Evolutionary conservation across 2,113 vertebrate genomes (phyloP).

Genomic region (Ceyx cyanopectus): DNA sequence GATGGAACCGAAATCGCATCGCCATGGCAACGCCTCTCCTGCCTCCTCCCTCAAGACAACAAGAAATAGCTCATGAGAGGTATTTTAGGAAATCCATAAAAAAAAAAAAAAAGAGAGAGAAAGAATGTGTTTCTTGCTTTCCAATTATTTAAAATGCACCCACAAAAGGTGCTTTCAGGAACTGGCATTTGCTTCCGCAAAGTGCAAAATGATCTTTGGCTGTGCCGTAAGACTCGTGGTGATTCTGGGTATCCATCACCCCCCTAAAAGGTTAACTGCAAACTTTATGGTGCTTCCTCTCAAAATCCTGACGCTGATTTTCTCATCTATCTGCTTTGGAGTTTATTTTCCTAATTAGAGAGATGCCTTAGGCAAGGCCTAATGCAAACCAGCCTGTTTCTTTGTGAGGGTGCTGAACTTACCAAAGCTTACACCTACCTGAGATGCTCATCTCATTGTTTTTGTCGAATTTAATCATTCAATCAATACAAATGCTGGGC

Average conservation of each 20-base stretch:
- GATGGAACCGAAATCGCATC: constrained; percentile 28
- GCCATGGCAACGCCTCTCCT: constrained; percentile 42
- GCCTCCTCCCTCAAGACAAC: constrained; percentile 46
- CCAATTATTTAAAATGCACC: constrained; percentile 31
- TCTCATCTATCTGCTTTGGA: background rate
- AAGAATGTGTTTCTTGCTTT: constrained; percentile 18
- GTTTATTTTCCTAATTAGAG: background rate
- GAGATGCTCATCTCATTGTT: background rate
- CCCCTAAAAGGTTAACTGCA: background rate
- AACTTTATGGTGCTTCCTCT: constrained; percentile 9
- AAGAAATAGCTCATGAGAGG: constrained; percentile 50
- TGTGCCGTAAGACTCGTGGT: fast-evolving
- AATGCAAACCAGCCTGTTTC: background rate
- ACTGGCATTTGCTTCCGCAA: background rate
- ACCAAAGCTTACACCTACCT: background rate
- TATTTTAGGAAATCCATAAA: constrained; percentile 58
- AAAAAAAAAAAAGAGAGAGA: background rate
- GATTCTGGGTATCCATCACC: background rate
- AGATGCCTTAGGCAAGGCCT: background rate
- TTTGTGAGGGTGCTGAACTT: background rate
- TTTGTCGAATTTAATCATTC: fast-evolving
- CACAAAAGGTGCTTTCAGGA: background rate
- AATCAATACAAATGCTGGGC: background rate
- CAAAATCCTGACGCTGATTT: background rate
- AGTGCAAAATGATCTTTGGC: background rate